phyloP scores from a whole-genome alignment of 2,113 vertebrate species.

The Apodemus sylvaticus region DNA sequence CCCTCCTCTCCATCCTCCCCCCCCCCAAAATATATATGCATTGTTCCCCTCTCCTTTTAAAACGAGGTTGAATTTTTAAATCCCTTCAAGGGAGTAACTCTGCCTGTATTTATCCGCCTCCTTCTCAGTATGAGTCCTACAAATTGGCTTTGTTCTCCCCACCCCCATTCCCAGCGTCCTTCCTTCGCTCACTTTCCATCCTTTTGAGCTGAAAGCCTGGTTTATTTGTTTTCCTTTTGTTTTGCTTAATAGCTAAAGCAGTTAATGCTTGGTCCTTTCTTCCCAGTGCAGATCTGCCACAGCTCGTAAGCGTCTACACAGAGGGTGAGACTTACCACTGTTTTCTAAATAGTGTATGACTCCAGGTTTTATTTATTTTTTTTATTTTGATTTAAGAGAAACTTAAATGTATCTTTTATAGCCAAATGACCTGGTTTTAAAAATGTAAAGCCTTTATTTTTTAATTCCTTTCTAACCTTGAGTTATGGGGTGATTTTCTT shows the following conservation, averaged over 20 bases:
- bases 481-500: neutral
- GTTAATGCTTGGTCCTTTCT: constrained; percentile 55
- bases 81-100: constrained; percentile 13
- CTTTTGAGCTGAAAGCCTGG: constrained; percentile 10
- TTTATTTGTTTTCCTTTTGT: constrained; percentile 64
- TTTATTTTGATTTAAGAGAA: constrained; percentile 42
- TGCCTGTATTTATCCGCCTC: neutral
- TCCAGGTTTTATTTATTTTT: constrained; percentile 58
- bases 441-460: neutral
- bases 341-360: constrained; percentile 62
- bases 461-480: constrained; percentile 14
- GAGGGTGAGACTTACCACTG: neutral
- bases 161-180: neutral
- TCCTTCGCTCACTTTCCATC: neutral
- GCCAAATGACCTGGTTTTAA: neutral
- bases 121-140: neutral
- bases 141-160: neutral
- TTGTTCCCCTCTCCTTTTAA: constrained; percentile 18
- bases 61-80: constrained; percentile 51
- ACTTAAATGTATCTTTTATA: constrained; percentile 57
- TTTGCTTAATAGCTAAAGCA: constrained; percentile 66
- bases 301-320: constrained; percentile 67
- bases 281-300: constrained; percentile 24
- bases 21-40: neutral
- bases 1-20: neutral